These are phyloP conservation scores for Flabesymbios commensalis DNA, from an alignment of 2,888 invertebrate species.

Conservation along the genomic window DNA sequence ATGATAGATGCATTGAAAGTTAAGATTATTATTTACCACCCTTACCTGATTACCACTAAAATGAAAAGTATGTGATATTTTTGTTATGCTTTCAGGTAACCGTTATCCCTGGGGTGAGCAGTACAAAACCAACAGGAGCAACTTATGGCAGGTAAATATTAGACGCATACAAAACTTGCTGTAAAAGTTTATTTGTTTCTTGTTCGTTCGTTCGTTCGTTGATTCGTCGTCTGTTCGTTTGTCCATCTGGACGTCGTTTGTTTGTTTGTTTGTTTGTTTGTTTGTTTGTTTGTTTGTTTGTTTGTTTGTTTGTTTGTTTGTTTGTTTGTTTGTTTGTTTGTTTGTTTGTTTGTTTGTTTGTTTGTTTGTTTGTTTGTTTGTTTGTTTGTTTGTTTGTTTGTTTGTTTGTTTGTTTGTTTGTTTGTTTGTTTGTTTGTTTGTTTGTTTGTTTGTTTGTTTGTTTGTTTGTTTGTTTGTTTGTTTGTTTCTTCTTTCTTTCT, in stretches of 20 bases:
- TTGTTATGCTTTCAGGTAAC: slow-evolving; percentile 10
- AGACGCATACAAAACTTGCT: background rate
- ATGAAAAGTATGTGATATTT: too few species aligned
- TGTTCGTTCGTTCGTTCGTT: too few species aligned
- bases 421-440: background rate
- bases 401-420: background rate
- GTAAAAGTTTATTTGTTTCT: background rate
- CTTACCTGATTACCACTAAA: too few species aligned
- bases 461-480: too few species aligned
- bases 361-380: background rate
- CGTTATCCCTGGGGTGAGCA: slow-evolving; percentile 59
- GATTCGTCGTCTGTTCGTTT: too few species aligned
- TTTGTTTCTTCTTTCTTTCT: too few species aligned
- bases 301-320: background rate
- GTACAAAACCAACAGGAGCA: slow-evolving; percentile 48
- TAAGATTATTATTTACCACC: too few species aligned
- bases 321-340: background rate
- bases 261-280: background rate
- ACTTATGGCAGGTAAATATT: slow-evolving; percentile 57
- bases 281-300: background rate
- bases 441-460: too few species aligned
- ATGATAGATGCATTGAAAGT: too few species aligned
- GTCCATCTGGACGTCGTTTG: too few species aligned
- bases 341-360: background rate
- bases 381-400: background rate